Conservation (phyloP, 2,888 invertebrate species). For the Acanthoscelides obtectus region DNA sequence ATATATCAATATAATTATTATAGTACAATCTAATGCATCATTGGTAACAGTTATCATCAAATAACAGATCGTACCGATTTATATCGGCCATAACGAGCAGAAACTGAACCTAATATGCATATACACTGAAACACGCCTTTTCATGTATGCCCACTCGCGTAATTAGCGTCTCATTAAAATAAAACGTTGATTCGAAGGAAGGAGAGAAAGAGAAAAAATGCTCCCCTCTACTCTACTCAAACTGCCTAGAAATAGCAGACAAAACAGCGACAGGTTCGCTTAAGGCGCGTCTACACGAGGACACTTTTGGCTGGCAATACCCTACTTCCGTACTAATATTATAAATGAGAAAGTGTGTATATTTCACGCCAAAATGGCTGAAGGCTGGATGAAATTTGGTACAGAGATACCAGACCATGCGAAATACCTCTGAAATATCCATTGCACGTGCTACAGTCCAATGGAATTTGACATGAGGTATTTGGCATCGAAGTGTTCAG, state of each 20-base stretch:
- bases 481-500: too few relatives aligned
- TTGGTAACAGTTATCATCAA: background rate
- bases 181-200: background rate
- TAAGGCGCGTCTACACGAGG: too few relatives aligned
- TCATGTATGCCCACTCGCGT: background rate
- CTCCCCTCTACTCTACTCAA: background rate
- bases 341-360: too few relatives aligned
- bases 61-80: background rate
- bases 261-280: background rate
- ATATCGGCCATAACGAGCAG: background rate
- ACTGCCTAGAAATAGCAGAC: background rate
- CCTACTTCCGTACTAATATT: too few relatives aligned
- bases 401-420: too few relatives aligned
- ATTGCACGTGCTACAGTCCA: too few relatives aligned
- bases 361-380: too few relatives aligned
- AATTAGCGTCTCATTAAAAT: background rate
- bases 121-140: background rate
- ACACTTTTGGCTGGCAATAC: too few relatives aligned
- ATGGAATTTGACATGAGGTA: too few relatives aligned
- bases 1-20: too few relatives aligned
- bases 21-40: background rate
- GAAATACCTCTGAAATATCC: too few relatives aligned
- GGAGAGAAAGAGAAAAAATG: background rate
- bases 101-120: background rate
- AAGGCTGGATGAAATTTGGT: too few relatives aligned